Conservation (phyloP, 2,888 invertebrate genomes). For the Autographa gamma region DNA sequence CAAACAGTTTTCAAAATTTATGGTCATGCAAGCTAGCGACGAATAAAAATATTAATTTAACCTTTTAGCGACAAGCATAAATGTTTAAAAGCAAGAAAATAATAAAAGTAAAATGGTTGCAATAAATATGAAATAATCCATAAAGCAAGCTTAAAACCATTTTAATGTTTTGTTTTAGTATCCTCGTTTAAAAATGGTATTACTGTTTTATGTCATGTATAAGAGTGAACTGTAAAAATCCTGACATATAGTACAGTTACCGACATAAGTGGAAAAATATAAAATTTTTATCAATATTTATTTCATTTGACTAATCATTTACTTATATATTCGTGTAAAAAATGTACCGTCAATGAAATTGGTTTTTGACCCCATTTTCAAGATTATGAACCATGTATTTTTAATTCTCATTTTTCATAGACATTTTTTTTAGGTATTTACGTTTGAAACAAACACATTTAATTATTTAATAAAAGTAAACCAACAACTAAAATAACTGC, state of each 20-base stretch:
- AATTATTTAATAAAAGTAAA: too few species aligned
- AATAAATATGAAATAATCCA: conserved; percentile 18
- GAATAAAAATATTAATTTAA: conserved; percentile 1
- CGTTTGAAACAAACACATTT: too few species aligned
- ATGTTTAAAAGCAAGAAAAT: background rate
- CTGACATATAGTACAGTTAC: background rate
- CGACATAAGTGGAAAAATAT: background rate
- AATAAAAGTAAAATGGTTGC: conserved; percentile 14
- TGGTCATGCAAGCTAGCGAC: background rate
- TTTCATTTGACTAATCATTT: too few species aligned
- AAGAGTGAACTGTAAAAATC: background rate
- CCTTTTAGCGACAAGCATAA: conserved; percentile 6
- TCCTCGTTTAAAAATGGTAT: background rate
- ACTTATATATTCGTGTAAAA: too few species aligned
- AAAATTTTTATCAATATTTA: background rate
- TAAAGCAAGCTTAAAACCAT: conserved; percentile 21
- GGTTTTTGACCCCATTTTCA: background rate
- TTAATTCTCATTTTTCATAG: too few species aligned
- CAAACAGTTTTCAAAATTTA: background rate
- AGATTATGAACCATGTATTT: background rate
- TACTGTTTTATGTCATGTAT: background rate
- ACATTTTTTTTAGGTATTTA: too few species aligned
- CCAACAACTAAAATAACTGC: too few species aligned
- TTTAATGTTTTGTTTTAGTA: conserved; percentile 12
- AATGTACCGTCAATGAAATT: too few species aligned